These are phyloP conservation scores for Ophion ventricosus DNA, from an alignment of 2,888 invertebrate genomes.

Conservation along the genomic window DNA sequence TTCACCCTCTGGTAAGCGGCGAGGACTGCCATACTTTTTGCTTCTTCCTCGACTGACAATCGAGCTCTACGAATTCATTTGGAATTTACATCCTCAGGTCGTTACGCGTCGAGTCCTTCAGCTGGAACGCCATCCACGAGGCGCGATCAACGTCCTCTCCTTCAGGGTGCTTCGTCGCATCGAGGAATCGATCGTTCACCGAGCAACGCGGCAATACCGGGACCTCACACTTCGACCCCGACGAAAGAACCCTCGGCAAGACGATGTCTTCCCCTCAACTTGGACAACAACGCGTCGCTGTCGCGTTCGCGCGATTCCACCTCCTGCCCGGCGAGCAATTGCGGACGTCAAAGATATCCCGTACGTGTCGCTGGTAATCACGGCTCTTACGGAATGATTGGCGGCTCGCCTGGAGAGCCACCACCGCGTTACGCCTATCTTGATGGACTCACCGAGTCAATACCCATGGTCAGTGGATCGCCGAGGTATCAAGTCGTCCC, in stretches of 20 bases:
- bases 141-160: constrained; percentile 48
- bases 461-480: constrained; percentile 78
- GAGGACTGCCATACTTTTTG: neutral
- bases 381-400: constrained; percentile 50
- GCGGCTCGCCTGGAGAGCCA: constrained; percentile 68
- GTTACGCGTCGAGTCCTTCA: constrained; percentile 57
- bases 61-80: too few relatives aligned
- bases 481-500: constrained; percentile 79
- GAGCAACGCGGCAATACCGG: constrained; percentile 23
- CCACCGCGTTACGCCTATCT: constrained; percentile 77
- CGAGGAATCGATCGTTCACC: constrained; percentile 75
- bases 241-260: constrained; percentile 81
- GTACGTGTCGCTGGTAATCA: constrained; percentile 30
- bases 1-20: constrained; percentile 76
- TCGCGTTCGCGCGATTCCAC: constrained; percentile 55
- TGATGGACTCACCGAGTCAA: constrained; percentile 76
- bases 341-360: constrained; percentile 76
- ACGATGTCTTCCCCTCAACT: constrained; percentile 78
- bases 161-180: constrained; percentile 67
- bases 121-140: constrained; percentile 64
- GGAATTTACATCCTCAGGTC: constrained; percentile 29
- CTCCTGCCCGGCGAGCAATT: constrained; percentile 76
- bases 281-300: constrained; percentile 71
- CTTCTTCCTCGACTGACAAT: too few relatives aligned
- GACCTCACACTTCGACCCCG: constrained; percentile 80